Percentiles rank a stretch among this genome's conserved stretches.
Evolutionary conservation across 2,797 vertebrate species (phyloP).

Genomic region (Sphenodon punctatus): DNA sequence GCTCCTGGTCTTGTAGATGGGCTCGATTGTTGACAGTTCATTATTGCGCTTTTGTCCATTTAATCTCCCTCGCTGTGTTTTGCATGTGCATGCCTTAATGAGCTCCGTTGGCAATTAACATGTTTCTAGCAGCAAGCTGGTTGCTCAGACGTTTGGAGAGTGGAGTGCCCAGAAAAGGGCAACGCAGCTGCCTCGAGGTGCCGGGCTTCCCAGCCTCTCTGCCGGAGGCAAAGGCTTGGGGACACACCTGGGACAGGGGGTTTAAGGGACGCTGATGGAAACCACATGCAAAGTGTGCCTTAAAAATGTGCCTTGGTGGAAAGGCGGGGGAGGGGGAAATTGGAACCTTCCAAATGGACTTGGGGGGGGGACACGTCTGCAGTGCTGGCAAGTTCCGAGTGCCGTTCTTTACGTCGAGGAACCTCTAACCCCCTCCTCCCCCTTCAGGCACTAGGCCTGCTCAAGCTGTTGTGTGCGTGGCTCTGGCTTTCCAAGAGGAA

Average conservation of each 20-base stretch:
- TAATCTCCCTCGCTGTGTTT: slow-evolving; percentile 89
- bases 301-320: no score
- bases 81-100: slow-evolving; percentile 92
- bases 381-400: slow-evolving; percentile 64
- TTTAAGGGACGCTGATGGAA: no score
- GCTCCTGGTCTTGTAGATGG: slow-evolving; percentile 91
- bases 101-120: slow-evolving; percentile 94
- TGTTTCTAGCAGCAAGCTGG: slow-evolving; percentile 92
- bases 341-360: slow-evolving; percentile 24
- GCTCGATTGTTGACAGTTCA: slow-evolving; percentile 96
- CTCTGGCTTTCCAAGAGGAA: slow-evolving; percentile 75
- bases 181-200: slow-evolving; percentile 86
- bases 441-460: slow-evolving; percentile 75
- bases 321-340: not conserved
- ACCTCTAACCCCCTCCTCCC: slow-evolving; percentile 70
- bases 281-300: no score
- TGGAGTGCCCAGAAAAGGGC: slow-evolving; percentile 93
- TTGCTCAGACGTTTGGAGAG: slow-evolving; percentile 93
- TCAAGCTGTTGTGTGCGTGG: slow-evolving; percentile 80
- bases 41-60: slow-evolving; percentile 89
- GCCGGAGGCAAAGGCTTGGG: not conserved
- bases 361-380: slow-evolving; percentile 64
- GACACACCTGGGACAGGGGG: slow-evolving; percentile 71
- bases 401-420: slow-evolving; percentile 55
- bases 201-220: slow-evolving; percentile 78